Evolutionary conservation across 2,888 invertebrate genomes (phyloP), one percentile per base, ranked within the genome.

Genomic region (Leucophenga maculata): DNA sequence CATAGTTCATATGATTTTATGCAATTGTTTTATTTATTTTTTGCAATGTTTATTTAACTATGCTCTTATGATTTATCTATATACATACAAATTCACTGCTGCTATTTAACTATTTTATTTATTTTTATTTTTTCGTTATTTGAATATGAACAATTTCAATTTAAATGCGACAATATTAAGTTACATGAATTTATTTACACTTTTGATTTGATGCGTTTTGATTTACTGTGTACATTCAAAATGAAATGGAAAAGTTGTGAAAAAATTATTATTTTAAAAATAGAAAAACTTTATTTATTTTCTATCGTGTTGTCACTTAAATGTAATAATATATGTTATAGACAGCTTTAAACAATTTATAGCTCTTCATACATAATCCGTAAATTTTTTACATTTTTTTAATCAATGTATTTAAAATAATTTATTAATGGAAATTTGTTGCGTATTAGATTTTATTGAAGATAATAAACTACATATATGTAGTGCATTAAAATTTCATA

Each of bases 101-200:
- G 60, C 69, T 72, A 69, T 65, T 50, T 74, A 72, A 74, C 72
- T 76, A 62, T 70, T 70, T 68, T 65, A 71, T 71, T 74, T 62
- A 72, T 66, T 67, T 39, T 73, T 48, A 59, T 70, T 71, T 64
- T 72, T 60, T 67, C 67, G 69, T 72, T 69, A 69, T 72, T 71
- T 70, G 60, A 50, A 59, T 64, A 65, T 57, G 46, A 66, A 70
- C 50, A 50, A 50, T 39, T 39, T 39, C 77, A 70, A 74, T 74
- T 69, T 72, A 72, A 69, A 72, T 64, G 69, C 59, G 69, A 69
- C 71, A 69, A 62, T 39, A 55, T 67, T 57, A 57, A 46, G 67
- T 32, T 68, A 44, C 46, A 18, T 65, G 46, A 66, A 4, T 20
- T 26, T 39, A 64, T 68, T 18, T 26, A 20, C 26, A 57, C 1